phyloP scores from a whole-genome alignment of 2,797 vertebrate species.

The Clarias pachynema region DNA sequence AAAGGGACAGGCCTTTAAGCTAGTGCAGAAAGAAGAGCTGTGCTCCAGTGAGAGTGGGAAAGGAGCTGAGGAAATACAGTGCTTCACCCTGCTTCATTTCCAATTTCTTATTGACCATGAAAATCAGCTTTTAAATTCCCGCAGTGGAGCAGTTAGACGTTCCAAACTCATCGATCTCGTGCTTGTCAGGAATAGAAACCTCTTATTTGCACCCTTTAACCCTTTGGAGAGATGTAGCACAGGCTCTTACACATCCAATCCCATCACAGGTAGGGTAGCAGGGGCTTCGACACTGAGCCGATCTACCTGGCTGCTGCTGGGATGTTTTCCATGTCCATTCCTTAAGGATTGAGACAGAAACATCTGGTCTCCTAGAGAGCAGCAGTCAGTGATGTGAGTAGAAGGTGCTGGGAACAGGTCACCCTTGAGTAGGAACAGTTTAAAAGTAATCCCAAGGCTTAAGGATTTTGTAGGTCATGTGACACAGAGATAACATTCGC shows the following conservation, averaged over 20 bases:
- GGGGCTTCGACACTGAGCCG: neutral
- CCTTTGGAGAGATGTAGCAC: conserved; percentile 4
- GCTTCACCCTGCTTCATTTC: conserved; percentile 23
- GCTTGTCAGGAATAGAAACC: neutral
- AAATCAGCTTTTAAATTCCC: conserved; percentile 34
- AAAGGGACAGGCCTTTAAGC: conserved; percentile 67
- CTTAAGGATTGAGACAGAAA: conserved; percentile 10
- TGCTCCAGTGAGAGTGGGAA: conserved; percentile 54
- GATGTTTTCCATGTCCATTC: neutral
- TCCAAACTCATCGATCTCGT: conserved; percentile 5
- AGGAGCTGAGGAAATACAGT: conserved; percentile 51
- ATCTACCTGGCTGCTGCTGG: conserved; percentile 9
- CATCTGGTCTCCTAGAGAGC: neutral
- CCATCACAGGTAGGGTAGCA: neutral
- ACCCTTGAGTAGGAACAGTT: neutral
- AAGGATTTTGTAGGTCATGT: conserved; percentile 18
- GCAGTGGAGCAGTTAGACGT: conserved; percentile 21
- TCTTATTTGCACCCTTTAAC: neutral
- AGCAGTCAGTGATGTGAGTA: neutral
- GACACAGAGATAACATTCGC: neutral
- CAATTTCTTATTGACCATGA: conserved; percentile 38
- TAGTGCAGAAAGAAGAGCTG: conserved; percentile 63
- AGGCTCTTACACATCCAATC: conserved; percentile 48
- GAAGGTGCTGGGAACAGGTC: neutral
- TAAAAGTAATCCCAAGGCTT: conserved; percentile 5